Evolutionary conservation across 30 jellyfish, hydroid and myxozoan genomes (phyloP).

Genomic region (Turritopsis rubra): DNA sequence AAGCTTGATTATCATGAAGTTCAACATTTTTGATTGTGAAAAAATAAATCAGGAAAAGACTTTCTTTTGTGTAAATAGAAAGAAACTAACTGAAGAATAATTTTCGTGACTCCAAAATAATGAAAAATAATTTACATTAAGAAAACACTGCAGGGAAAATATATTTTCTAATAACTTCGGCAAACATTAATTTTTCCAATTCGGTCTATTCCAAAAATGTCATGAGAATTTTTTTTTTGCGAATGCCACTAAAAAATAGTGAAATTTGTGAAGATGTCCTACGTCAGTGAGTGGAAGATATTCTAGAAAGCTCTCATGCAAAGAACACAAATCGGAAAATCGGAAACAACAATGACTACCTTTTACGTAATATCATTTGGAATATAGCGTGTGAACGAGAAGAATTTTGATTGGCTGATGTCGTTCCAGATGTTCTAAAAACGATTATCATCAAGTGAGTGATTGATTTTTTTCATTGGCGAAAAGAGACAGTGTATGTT

Average conservation of each 20-base stretch:
- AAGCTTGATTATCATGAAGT: no score
- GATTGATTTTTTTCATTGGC: background rate
- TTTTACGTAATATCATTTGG: constrained; percentile 76
- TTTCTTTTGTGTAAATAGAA: background rate
- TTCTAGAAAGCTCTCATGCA: background rate
- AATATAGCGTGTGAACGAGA: constrained; percentile 95
- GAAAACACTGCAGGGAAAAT: no score
- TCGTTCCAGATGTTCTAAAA: constrained; percentile 88
- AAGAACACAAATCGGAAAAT: background rate
- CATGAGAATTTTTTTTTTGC: no score
- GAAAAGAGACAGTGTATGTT: background rate
- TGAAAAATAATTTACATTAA: no score
- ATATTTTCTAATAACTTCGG: no score
- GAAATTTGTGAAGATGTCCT: background rate
- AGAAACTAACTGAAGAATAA: no score
- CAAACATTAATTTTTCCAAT: no score
- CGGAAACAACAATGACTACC: constrained; percentile 19
- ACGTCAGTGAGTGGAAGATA: background rate
- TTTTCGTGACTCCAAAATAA: no score
- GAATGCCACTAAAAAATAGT: no score
- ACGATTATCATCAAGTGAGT: background rate
- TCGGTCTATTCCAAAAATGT: no score
- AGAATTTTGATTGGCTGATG: constrained; percentile 91
- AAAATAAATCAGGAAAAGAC: background rate
- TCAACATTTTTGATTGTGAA: no score